Evolutionary conservation across 2,888 invertebrate species (phyloP).

Genomic region (Drosophila falleni): DNA sequence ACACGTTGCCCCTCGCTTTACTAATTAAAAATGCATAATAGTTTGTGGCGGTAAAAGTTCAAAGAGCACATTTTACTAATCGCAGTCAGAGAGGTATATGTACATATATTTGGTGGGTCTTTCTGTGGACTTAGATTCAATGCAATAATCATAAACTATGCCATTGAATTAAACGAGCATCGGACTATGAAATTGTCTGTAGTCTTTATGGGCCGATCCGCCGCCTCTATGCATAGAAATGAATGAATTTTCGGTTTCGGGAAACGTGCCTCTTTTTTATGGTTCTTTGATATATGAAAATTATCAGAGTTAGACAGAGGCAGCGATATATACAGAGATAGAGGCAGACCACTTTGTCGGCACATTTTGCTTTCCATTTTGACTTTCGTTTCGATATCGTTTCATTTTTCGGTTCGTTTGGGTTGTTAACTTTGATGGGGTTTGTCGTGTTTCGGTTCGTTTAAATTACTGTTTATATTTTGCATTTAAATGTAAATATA

Average conservation of each 20-base stretch:
- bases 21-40: constrained; percentile 79
- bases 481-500: constrained; percentile 65
- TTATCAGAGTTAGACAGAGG: constrained; percentile 54
- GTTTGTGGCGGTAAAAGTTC: constrained; percentile 51
- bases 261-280: constrained; percentile 71
- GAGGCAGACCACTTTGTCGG: constrained; percentile 64
- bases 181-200: constrained; percentile 74
- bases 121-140: constrained; percentile 34
- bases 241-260: constrained; percentile 58
- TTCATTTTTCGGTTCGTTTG: constrained; percentile 32
- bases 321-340: not conserved
- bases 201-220: constrained; percentile 67
- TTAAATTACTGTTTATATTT: constrained; percentile 65
- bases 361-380: constrained; percentile 67
- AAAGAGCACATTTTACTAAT: constrained; percentile 61
- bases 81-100: constrained; percentile 40
- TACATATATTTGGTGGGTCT: not conserved
- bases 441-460: constrained; percentile 43
- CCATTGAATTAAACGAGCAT: constrained; percentile 37
- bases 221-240: constrained; percentile 67
- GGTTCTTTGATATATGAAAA: constrained; percentile 76
- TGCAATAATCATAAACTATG: constrained; percentile 78
- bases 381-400: constrained; percentile 51
- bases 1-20: constrained; percentile 50
- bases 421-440: constrained; percentile 57